Base-by-base conservation (phyloP, 2,113 vertebrate genomes). In the Rattus rattus region DNA sequence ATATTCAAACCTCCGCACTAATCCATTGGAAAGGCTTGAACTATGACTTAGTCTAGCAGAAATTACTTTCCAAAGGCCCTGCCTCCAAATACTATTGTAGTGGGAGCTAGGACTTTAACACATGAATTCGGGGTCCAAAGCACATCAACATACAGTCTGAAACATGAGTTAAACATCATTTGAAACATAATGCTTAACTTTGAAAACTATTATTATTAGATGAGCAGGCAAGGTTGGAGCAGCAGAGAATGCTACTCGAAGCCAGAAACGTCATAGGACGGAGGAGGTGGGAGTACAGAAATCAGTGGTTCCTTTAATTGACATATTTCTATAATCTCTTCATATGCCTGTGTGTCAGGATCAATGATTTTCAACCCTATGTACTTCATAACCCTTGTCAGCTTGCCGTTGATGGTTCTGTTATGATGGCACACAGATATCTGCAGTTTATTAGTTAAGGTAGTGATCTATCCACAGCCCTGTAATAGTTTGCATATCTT, bases 381-480 rank as follows among this genome's bases (percentile, higher is more conserved):
- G 0, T 39, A 10, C 59, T 36, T 84, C 2, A 0, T 79, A 87
- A 89, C 83, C 65, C 84, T 80, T 65, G 72, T 91, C 52, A 56
- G 84, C 17, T 93, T 90, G 13, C 70, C 79, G 73, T 39, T 30
- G 92, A 94, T 85, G 26, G 52, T 47, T 63, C 22, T 93, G 80
- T 95, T 92, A 89, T 83, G 67, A 94, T 92, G 70, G 90, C 26
- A 49, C 17, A 95, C 70, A 84, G 91, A 85, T 49, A n/a, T 92
- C 94, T 96, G 61, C 39, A 86, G 94, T 91, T 81, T 75, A 43
- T 92, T 81, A 92, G 22, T 69, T 77, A 89, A 88, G 84, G 92
- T 84, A 49, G 83, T 85, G 30, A 92, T 94, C 88, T 95, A 94
- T 94, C 77, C 56, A 87, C 61, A 88, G 88, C 30, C 84, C 76